These are phyloP conservation scores for Stenopsyche tienmushanensis DNA, from an alignment of 1,140 invertebrate genomes.

Conservation along the genomic window DNA sequence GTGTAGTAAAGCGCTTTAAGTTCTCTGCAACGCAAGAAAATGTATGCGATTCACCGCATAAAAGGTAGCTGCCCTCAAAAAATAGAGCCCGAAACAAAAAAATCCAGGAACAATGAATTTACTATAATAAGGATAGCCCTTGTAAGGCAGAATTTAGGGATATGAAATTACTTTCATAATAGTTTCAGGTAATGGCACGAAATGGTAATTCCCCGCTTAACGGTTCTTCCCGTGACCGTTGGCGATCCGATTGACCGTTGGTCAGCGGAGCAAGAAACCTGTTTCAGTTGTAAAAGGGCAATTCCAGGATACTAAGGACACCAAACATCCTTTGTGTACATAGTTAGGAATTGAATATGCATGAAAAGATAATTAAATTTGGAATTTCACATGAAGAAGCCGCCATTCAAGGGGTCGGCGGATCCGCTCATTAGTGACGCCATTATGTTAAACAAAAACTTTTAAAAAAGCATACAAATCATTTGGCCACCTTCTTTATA, in stretches of 20 bases:
- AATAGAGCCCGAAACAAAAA: too few species aligned
- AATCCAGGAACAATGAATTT: too few species aligned
- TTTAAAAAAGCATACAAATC: too few species aligned
- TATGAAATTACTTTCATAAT: neutral
- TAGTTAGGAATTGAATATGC: slow-evolving; percentile 11
- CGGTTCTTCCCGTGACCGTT: slow-evolving; percentile 26
- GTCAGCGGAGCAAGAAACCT: slow-evolving; percentile 12
- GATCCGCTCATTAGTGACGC: too few species aligned
- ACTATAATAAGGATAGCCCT: too few species aligned
- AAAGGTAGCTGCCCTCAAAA: too few species aligned
- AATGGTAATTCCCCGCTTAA: slow-evolving; percentile 13
- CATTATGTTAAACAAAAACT: too few species aligned
- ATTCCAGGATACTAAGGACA: slow-evolving; percentile 14
- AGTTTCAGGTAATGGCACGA: neutral
- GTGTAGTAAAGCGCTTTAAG: too few species aligned
- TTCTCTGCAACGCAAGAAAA: too few species aligned
- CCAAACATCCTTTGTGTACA: slow-evolving; percentile 4
- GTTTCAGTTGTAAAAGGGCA: slow-evolving; percentile 2
- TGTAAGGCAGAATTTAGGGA: too few species aligned
- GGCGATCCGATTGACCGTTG: slow-evolving; percentile 23
- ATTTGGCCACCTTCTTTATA: too few species aligned
- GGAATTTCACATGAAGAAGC: slow-evolving; percentile 3
- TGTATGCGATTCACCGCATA: too few species aligned
- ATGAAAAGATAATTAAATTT: slow-evolving; percentile 15
- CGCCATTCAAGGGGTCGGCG: neutral